Evolutionary conservation across 2,797 vertebrate species (phyloP).

Genomic region (Anabacerthia variegaticeps): DNA sequence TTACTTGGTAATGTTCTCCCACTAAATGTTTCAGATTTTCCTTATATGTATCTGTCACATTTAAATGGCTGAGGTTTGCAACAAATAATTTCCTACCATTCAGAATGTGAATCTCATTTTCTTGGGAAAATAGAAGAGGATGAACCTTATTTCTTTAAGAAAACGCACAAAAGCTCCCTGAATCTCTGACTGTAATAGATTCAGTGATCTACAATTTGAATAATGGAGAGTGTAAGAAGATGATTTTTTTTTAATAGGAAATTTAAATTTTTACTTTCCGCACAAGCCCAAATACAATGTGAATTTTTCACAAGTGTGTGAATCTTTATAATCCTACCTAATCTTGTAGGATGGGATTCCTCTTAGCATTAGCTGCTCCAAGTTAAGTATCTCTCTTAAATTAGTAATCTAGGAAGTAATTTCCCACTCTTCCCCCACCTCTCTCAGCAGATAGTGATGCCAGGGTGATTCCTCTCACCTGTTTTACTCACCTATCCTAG

Average conservation of each 20-base stretch:
- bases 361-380: neutral
- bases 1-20: neutral
- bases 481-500: conserved; percentile 48
- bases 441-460: neutral
- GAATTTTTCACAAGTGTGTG: neutral
- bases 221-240: neutral
- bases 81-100: neutral
- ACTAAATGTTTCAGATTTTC: neutral
- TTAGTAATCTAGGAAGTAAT: neutral
- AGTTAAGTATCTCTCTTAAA: neutral
- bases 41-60: neutral
- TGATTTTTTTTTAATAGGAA: neutral
- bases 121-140: neutral
- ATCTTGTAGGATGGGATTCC: neutral
- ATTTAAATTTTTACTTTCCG: neutral
- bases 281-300: neutral
- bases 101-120: neutral
- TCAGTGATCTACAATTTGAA: neutral
- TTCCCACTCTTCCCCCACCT: neutral
- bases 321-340: neutral
- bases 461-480: conserved; percentile 38
- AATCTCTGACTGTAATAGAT: neutral
- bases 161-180: neutral
- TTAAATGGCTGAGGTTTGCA: neutral
- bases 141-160: neutral